A percentile compares a stretch with the other conserved stretches of the same genome.
Conservation (phyloP, 2,113 vertebrate genomes). For the Oreotrochilus melanogaster region DNA sequence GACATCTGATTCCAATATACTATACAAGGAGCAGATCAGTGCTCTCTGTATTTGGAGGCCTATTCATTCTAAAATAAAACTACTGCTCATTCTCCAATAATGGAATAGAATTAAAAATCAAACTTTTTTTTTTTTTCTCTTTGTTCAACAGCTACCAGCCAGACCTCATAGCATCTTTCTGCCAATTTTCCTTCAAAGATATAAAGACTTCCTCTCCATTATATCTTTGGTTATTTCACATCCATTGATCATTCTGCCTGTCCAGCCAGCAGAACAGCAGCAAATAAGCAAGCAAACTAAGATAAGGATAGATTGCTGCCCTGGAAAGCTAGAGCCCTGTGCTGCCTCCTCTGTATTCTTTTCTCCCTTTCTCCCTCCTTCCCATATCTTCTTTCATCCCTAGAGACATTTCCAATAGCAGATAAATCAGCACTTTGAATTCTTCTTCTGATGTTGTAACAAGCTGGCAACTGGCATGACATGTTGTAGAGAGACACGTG, state of each 20-base stretch:
- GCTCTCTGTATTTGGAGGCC: constrained; percentile 13
- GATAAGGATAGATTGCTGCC: not conserved
- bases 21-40: not conserved
- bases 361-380: not conserved
- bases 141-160: constrained; percentile 20
- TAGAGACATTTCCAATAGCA: constrained; percentile 55
- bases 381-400: not conserved
- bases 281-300: constrained; percentile 39
- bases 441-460: constrained; percentile 69
- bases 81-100: constrained; percentile 21
- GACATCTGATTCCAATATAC: constrained; percentile 41
- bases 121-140: not conserved
- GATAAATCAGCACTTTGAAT: constrained; percentile 70
- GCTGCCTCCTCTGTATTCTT: not conserved
- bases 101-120: constrained; percentile 28
- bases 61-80: constrained; percentile 55
- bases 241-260: constrained; percentile 14
- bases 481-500: constrained; percentile 59
- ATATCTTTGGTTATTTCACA: constrained; percentile 25
- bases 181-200: not conserved
- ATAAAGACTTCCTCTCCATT: constrained; percentile 16
- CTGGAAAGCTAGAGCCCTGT: not conserved
- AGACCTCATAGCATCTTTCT: not conserved
- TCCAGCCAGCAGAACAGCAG: not conserved
- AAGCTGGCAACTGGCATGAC: constrained; percentile 64